Evolutionary conservation across 1,140 invertebrate genomes (phyloP).

Genomic region (Gerris buenoi): DNA sequence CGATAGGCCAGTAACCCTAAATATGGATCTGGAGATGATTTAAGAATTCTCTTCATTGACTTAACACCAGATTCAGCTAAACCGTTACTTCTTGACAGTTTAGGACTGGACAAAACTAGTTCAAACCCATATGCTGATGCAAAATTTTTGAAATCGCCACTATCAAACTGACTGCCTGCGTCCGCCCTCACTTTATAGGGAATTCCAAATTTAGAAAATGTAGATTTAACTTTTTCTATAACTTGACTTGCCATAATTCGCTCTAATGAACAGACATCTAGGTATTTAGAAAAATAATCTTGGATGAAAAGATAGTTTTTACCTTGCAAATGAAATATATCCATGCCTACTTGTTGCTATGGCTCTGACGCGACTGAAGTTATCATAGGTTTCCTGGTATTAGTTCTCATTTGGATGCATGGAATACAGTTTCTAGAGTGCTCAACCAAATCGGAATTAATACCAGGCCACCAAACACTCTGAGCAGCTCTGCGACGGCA

Average conservation of each 20-base stretch:
- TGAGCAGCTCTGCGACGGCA: background rate
- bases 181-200: background rate
- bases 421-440: background rate
- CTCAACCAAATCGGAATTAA: background rate
- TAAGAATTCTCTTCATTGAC: background rate
- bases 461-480: background rate
- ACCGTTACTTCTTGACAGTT: background rate
- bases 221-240: background rate
- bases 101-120: background rate
- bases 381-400: background rate
- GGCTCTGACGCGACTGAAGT: background rate
- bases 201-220: background rate
- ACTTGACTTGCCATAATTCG: background rate
- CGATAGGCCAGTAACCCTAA: background rate
- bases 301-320: background rate
- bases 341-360: background rate
- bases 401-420: background rate
- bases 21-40: background rate
- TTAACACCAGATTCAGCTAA: background rate
- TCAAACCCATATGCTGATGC: background rate
- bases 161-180: background rate
- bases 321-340: background rate
- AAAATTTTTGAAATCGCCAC: background rate
- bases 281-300: background rate
- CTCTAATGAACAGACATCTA: background rate